These are phyloP conservation scores for Scaptomyza tumidula DNA, from an alignment of 2,888 invertebrate genomes.

Conservation along the genomic window DNA sequence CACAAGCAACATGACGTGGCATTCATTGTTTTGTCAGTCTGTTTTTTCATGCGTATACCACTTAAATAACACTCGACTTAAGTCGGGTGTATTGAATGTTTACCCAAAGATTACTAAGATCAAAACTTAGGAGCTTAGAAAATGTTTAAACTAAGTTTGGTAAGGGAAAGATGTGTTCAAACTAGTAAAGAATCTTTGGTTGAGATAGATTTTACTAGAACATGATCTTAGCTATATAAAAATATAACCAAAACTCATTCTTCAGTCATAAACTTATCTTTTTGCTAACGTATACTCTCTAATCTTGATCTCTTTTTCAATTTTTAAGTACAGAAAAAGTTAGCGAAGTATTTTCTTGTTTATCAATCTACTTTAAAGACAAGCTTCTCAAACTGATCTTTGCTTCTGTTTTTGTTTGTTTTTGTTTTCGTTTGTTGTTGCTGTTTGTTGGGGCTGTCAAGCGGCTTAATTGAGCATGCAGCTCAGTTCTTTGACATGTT, in stretches of 20 bases:
- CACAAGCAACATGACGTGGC: conserved; percentile 58
- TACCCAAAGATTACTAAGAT: too few species aligned
- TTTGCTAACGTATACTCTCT: neutral
- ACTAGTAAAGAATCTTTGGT: too few species aligned
- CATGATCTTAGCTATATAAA: too few species aligned
- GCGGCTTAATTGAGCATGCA: conserved; percentile 76
- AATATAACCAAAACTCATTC: too few species aligned
- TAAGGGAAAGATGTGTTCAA: neutral
- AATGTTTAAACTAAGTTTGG: neutral
- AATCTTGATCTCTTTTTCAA: neutral
- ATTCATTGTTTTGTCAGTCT: conserved; percentile 20
- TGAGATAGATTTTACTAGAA: too few species aligned
- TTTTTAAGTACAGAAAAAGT: neutral
- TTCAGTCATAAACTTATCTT: too few species aligned
- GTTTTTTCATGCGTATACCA: conserved; percentile 26
- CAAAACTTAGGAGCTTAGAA: too few species aligned
- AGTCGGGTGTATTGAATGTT: conserved; percentile 4
- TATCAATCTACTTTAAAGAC: neutral
- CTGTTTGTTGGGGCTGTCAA: conserved; percentile 41
- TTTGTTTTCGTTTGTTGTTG: conserved; percentile 16
- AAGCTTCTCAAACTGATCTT: conserved; percentile 38
- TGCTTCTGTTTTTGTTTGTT: conserved; percentile 30
- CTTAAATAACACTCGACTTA: accelerated
- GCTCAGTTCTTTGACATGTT: conserved; percentile 72
- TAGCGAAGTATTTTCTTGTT: conserved; percentile 18